Conservation (phyloP, 2,797 vertebrate species). For the Ibycter americanus region DNA sequence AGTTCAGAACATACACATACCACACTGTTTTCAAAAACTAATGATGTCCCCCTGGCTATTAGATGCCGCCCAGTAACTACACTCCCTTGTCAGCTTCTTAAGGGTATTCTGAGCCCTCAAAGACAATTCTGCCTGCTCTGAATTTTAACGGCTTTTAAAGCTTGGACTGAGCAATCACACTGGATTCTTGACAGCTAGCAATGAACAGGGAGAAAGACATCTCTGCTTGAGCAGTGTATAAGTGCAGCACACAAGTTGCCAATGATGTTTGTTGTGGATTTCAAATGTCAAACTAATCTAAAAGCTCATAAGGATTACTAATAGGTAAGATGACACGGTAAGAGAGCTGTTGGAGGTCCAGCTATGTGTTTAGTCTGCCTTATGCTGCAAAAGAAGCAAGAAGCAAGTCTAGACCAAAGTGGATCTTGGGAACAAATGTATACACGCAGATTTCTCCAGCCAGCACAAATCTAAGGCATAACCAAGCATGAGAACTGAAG, state of each 20-base stretch:
- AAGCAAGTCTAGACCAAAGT: background rate
- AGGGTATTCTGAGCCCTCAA: background rate
- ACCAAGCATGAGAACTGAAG: background rate
- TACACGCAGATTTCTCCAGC: background rate
- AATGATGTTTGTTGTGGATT: background rate
- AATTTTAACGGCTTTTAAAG: background rate
- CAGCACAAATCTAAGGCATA: background rate
- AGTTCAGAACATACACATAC: background rate
- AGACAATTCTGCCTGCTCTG: background rate
- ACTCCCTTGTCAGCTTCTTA: background rate
- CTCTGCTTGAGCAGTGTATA: background rate
- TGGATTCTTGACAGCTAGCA: background rate
- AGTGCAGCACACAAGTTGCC: background rate
- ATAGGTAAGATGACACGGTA: background rate
- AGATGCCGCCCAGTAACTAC: background rate
- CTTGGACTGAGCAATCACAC: background rate
- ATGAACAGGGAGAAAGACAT: background rate
- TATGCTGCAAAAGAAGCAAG: background rate
- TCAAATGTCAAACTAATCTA: background rate
- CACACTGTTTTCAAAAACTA: background rate
- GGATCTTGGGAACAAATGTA: background rate
- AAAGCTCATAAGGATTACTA: background rate
- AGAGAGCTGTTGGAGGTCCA: background rate
- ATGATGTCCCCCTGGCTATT: accelerated
- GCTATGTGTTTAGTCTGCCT: background rate